These are phyloP conservation scores for Agelastica alni DNA, from an alignment of 2,888 invertebrate genomes.

Conservation along the genomic window DNA sequence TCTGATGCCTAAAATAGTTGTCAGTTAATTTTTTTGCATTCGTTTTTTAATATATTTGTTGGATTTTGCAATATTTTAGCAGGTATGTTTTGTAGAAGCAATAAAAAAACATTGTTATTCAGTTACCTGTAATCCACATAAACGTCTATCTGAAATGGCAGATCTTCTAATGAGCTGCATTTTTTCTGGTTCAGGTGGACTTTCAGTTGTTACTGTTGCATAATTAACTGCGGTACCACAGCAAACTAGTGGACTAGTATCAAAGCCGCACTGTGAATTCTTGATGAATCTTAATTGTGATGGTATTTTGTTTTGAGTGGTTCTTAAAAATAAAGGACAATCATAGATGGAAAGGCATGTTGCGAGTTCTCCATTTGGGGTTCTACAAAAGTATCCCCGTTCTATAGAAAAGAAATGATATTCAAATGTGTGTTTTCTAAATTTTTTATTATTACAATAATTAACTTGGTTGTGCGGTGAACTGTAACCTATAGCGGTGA, in stretches of 20 bases:
- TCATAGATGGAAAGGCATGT: conserved; percentile 59
- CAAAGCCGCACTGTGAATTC: conserved; percentile 62
- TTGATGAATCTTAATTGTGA: conserved; percentile 54
- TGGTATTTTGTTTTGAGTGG: conserved; percentile 47
- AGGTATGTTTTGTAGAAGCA: too few species aligned
- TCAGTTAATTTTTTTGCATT: too few species aligned
- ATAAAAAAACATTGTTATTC: too few species aligned
- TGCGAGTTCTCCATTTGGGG: conserved; percentile 56
- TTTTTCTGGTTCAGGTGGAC: not conserved
- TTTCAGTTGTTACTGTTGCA: not conserved
- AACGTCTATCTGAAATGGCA: conserved; percentile 39
- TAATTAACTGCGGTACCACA: conserved; percentile 9
- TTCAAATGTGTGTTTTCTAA: too few species aligned
- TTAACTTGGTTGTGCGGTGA: too few species aligned
- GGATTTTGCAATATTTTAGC: too few species aligned
- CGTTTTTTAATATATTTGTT: too few species aligned
- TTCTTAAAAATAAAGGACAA: conserved; percentile 52
- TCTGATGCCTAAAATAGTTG: too few species aligned
- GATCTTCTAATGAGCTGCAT: conserved; percentile 12
- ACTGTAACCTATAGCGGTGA: too few species aligned
- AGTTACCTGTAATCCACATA: conserved; percentile 46
- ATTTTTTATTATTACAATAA: too few species aligned
- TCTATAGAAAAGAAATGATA: not conserved
- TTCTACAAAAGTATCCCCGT: conserved; percentile 47
- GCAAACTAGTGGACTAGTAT: conserved; percentile 36